phyloP scores from a whole-genome alignment of 2,113 vertebrate species.

The Platysternon megacephalum region DNA sequence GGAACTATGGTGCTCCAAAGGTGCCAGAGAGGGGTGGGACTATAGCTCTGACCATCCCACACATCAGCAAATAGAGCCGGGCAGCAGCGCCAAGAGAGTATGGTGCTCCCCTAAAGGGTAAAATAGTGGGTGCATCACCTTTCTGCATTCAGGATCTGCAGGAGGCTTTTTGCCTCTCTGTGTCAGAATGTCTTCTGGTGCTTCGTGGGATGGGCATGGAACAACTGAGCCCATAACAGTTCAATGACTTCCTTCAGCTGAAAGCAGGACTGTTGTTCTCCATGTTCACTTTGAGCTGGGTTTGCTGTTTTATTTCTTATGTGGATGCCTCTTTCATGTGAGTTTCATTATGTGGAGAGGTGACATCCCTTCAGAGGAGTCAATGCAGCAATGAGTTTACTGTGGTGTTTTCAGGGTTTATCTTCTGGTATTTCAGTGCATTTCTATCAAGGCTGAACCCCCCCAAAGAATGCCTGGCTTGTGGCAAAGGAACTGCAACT shows the following conservation, averaged over 20 bases:
- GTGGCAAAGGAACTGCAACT: constrained; percentile 4
- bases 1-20: neutral
- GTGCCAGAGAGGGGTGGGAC: neutral
- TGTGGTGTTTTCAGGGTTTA: fast-evolving
- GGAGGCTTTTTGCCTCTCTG: neutral
- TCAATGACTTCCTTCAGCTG: neutral
- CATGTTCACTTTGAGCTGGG: neutral
- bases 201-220: neutral
- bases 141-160: neutral
- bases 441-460: neutral
- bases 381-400: neutral
- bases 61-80: neutral
- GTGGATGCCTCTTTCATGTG: neutral
- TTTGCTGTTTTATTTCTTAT: neutral
- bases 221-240: neutral
- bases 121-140: neutral
- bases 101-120: neutral
- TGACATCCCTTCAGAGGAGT: neutral
- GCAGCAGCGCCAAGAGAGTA: neutral
- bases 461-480: fast-evolving
- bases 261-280: neutral
- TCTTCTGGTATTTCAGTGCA: neutral
- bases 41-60: neutral
- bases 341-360: fast-evolving
- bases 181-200: neutral